Evolutionary conservation across 2,797 vertebrate species (phyloP).

Genomic region (Hipposideros larvatus): DNA sequence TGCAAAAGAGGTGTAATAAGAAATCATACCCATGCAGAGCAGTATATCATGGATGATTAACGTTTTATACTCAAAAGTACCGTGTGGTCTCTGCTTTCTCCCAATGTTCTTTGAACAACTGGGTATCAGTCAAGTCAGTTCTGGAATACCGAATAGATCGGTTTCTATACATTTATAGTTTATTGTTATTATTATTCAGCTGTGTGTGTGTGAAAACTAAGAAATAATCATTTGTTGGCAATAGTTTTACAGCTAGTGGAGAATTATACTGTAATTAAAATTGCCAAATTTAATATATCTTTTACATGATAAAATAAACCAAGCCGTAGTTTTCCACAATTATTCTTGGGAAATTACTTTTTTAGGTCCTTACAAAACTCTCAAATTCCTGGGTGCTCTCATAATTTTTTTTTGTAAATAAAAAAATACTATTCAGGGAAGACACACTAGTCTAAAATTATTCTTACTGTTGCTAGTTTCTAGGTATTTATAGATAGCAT

Average conservation of each 20-base stretch:
- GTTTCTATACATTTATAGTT: neutral
- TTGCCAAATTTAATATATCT: neutral
- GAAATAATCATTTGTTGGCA: neutral
- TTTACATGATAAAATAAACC: neutral
- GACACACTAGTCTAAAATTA: neutral
- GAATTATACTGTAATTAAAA: neutral
- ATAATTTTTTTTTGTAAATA: neutral
- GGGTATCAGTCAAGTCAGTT: neutral
- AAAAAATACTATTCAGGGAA: neutral
- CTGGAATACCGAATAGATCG: neutral
- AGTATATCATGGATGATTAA: neutral
- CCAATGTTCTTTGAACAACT: neutral
- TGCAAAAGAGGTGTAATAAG: neutral
- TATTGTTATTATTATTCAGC: neutral
- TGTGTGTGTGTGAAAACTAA: neutral
- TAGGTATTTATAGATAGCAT: neutral
- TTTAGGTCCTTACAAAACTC: neutral
- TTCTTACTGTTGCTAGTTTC: neutral
- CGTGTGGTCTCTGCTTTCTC: neutral
- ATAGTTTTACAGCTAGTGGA: neutral
- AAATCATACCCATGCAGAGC: neutral
- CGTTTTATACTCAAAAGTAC: neutral
- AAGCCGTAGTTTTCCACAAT: neutral
- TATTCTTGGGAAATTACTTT: constrained; percentile 20
- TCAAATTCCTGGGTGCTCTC: neutral